Base-by-base conservation (phyloP, 2,113 vertebrate genomes). In the Mus pahari region DNA sequence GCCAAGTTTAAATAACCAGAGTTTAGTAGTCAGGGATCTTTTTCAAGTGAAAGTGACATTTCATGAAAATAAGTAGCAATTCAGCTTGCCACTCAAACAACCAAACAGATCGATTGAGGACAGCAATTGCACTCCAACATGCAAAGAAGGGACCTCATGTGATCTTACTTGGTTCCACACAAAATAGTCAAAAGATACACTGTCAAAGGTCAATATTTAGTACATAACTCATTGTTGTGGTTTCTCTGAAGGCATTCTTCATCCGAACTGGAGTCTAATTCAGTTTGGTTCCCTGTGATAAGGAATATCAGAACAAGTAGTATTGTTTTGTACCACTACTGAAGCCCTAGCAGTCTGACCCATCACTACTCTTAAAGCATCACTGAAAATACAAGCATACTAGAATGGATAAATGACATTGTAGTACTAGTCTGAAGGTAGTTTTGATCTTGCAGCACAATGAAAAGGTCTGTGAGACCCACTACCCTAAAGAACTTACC, bases 81-180 rank as follows among this genome's bases (percentile, higher is more conserved):
- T 95, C 75, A 93, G 26, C 70, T 97, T 16, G 16, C 89, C 96
- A 94, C 12, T 97, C 88, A 36, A 87, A n/a, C 31, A 87, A 53
- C n/a, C 36, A 39, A 55, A 74, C 8, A 75, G 33, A 48, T 28
- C 42, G 83, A 93, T 84, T 62, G 55, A 24, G 22, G 24, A 79
- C 36, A 78, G 31, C 53, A 36, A 55, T 73, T 82, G 55, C 50
- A 82, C 42, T 87, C 91, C 13, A 64, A 42, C 62, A 70, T 58
- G 14, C 36, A 78, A 11, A 64, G 16, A n/a, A 79, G 36, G 7
- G 36, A 78, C 55, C 83, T 78, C 89, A 36, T 45, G 19, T 14
- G 71, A 68, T 50, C 48, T 88, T 78, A 88, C 64, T 92, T 95
- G 31, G 58, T 64, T 91, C 86, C 82, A 86, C 48, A 91, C 24